Conservation (phyloP, 2,113 vertebrate genomes). For the Lathamus discolor region DNA sequence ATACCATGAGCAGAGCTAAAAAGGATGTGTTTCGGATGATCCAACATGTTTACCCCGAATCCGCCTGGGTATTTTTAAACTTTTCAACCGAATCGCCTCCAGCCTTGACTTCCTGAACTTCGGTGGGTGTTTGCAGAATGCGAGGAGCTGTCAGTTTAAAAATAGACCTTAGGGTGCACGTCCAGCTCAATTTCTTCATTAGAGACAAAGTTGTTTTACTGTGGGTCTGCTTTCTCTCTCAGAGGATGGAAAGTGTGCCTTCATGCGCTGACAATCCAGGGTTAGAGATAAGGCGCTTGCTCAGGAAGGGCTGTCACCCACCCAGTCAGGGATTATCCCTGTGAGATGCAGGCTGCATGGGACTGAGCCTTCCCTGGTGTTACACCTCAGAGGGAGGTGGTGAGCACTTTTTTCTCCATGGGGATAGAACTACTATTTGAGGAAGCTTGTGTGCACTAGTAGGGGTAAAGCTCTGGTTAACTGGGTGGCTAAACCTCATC, state of each 20-base stretch:
- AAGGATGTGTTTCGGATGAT: neutral
- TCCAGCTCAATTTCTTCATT: neutral
- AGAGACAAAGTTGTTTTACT: neutral
- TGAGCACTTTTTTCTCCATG: neutral
- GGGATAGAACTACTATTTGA: neutral
- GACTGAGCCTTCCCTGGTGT: neutral
- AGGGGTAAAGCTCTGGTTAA: neutral
- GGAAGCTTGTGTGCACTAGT: neutral
- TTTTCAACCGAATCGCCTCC: neutral
- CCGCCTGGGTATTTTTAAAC: neutral
- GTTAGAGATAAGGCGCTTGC: slow-evolving; percentile 59
- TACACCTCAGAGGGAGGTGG: neutral
- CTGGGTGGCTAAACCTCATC: neutral
- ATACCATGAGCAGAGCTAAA: neutral
- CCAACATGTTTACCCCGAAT: neutral
- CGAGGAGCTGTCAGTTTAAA: neutral
- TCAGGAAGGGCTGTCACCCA: slow-evolving; percentile 65
- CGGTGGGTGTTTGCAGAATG: neutral
- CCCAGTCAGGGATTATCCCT: slow-evolving; percentile 33
- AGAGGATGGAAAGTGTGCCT: slow-evolving; percentile 70
- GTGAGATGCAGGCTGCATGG: neutral
- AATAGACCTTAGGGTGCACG: neutral
- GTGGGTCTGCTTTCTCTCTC: slow-evolving; percentile 31
- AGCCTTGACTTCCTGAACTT: neutral
- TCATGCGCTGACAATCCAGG: slow-evolving; percentile 10